Evolutionary conservation across 1,140 invertebrate species (phyloP), one percentile per base, ranked within the genome.

Genomic region (Ips typographus): DNA sequence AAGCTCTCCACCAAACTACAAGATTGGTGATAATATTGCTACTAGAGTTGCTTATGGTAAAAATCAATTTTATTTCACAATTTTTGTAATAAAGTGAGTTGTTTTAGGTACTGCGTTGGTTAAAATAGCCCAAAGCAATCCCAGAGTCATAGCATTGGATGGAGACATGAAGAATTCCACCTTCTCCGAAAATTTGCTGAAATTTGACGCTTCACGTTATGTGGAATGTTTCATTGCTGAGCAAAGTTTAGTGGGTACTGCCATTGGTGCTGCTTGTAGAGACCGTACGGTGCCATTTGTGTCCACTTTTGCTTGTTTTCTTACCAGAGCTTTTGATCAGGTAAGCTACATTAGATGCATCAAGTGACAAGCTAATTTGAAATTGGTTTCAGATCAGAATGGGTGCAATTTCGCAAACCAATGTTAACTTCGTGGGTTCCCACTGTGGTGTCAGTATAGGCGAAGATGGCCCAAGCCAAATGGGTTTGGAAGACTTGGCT

Each of bases 191-290:
- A 97, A 95, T 80, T 88, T 99, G 56, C 91, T 91, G 77, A 87
- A 89, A 63, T 88, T 90, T 1, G 89, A 89, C 80, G 83, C 88
- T 0, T 72, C 64, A 37, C 89, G 95, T 72, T 98, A 94, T 81
- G 89, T 99, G 66, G 97, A 99, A 83, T 98, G 98, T 81, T 99
- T 93, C 83, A 99, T 99, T 78, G 98, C 98, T 62, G 98, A 99
- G 82, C 98, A 99, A 84, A 99, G 98, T 83, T 82, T 98, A 74
- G 94, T 98, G 73, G 96, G 97, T 51, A 94, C 98, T 68, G 97
- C 93, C 0, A 95, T 98, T 75, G 98, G 98, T 41, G 89, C 91
- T 42, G 91, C 92, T 53, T 96, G 94, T 77, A 85, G 96, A 71
- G 89, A 94, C 77, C 86, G 96, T 63, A 91, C 93, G 5, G 88